A percentile compares a stretch with the other conserved stretches of the same genome.
Evolutionary conservation across 1,140 invertebrate species (phyloP).

Genomic region (Drosophila ananassae): DNA sequence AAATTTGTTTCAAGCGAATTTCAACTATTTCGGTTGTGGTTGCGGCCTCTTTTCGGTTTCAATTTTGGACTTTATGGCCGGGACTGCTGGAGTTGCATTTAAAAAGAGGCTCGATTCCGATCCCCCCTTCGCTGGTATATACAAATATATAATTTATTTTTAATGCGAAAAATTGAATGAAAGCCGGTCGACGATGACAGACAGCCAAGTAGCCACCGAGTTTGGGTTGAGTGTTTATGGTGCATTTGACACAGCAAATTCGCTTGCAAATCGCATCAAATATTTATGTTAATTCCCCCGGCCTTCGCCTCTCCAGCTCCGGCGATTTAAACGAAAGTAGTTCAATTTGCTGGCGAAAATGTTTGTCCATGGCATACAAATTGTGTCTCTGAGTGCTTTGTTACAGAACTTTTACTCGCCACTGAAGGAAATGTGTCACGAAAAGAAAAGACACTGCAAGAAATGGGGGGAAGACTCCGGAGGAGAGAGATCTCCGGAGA

Average conservation of each 20-base stretch:
- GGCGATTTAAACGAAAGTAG: conserved; percentile 64
- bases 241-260: conserved; percentile 65
- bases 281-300: conserved; percentile 65
- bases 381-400: conserved; percentile 34
- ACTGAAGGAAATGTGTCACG: conserved; percentile 69
- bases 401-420: conserved; percentile 63
- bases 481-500: conserved; percentile 45
- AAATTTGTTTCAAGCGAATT: conserved; percentile 62
- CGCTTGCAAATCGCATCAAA: conserved; percentile 52
- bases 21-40: conserved; percentile 57
- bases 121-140: background rate
- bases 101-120: conserved; percentile 28
- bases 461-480: conserved; percentile 3
- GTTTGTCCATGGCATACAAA: conserved; percentile 73
- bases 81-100: conserved; percentile 71
- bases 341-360: conserved; percentile 66
- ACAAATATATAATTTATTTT: conserved; percentile 21
- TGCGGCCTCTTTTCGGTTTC: conserved; percentile 59
- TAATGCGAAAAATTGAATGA: conserved; percentile 71
- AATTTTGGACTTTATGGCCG: conserved; percentile 26
- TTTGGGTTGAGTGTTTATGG: conserved; percentile 57
- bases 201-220: conserved; percentile 53
- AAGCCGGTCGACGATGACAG: conserved; percentile 52
- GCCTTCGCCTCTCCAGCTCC: background rate
- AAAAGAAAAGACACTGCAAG: conserved; percentile 26